These are phyloP conservation scores for Nannoperca obscura DNA, from an alignment of 2,797 vertebrate species.

Conservation along the genomic window DNA sequence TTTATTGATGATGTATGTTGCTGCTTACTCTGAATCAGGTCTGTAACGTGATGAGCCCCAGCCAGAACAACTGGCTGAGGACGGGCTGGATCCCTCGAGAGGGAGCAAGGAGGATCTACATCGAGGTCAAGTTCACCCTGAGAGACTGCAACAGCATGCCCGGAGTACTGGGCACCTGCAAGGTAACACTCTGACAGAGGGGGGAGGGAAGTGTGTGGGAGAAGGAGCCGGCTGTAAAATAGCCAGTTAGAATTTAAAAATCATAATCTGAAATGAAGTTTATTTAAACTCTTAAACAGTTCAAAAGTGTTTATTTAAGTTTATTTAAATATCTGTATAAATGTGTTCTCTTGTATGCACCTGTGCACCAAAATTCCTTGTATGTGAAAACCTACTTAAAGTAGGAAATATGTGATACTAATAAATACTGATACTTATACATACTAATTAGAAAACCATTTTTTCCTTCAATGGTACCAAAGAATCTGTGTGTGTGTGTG, in stretches of 20 bases:
- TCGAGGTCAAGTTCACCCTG: conserved; percentile 96
- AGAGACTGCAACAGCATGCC: conserved; percentile 99
- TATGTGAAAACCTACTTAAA: no score
- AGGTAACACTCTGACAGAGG: conserved; percentile 69
- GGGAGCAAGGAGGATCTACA: conserved; percentile 92
- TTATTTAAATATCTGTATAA: no score
- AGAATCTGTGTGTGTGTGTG: background rate
- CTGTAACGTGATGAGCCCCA: conserved; percentile 97
- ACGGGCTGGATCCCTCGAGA: conserved; percentile 93
- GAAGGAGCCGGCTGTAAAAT: background rate
- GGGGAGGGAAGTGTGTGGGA: background rate
- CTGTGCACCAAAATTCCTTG: no score
- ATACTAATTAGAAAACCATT: no score
- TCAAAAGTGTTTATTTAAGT: background rate
- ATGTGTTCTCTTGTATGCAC: no score
- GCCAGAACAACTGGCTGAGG: conserved; percentile 98
- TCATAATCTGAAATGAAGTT: background rate
- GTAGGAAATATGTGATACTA: no score
- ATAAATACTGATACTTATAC: no score
- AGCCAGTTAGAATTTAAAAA: background rate
- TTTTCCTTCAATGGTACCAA: background rate
- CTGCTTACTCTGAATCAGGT: conserved; percentile 82
- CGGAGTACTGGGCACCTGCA: conserved; percentile 95
- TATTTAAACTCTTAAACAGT: background rate
- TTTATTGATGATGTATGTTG: background rate